Base-by-base conservation (phyloP, 2,113 vertebrate genomes). In the Irena cyanogastra region DNA sequence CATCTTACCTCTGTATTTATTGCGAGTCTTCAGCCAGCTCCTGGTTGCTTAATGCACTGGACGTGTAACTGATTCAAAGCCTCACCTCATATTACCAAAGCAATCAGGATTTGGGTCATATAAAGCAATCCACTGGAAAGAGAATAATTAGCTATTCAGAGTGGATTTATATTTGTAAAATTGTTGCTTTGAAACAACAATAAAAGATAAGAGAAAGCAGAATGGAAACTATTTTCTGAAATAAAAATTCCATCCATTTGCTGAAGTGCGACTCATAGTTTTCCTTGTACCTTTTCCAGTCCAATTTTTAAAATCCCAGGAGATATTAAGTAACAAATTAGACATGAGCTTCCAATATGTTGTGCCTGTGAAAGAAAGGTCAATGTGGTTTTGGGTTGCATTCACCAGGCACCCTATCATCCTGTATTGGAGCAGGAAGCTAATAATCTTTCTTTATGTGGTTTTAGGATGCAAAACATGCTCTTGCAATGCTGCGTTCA, bases 401-500 rank as follows among this genome's bases (percentile, higher is more conserved):
- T 70, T 85, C 66, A 86, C 75, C 79, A 95, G 90, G 56, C 85
- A 92, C 76, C 95, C 59, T 83, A 93, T 80, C 82, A 74, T 77
- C 63, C 74, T 44, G 28, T 83, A 60, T 86, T 80, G 85, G 63
- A 86, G 63, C 9, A 90, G 35, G 90, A 91, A 94, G 75, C 87
- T 95, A 95, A 97, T 95, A 93, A 91, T 95, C 66, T 96, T 91
- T 83, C 78, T 91, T 93, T 70, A 83, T 86, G 53, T 93, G 88
- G 50, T 86, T 95, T 96, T 94, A 83, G 87, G 91, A 95, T 95
- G 93, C 93, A 88, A 78, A 90, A 90, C 84, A 68, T 93, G 71
- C 39, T 88, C 85, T 83, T 93, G 93, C 39, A 80, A 77, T 88
- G 63, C 94, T 95, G 66, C 88, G 75, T 93, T 95, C 75, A 59